Evolutionary conservation across 2,797 vertebrate genomes (phyloP).

Genomic region (Notolabrus celidotus): DNA sequence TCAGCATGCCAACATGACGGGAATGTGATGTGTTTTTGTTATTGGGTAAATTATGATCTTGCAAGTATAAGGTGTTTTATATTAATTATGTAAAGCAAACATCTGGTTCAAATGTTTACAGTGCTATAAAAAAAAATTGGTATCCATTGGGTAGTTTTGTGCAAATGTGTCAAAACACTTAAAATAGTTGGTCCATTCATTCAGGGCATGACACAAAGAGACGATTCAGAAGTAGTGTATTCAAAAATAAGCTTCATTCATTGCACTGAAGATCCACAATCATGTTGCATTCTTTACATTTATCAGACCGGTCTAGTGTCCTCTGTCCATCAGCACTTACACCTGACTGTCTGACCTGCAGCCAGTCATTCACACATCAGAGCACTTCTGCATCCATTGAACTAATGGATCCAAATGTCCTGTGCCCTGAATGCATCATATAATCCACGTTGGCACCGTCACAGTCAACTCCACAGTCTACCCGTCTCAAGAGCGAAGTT

Average conservation of each 20-base stretch:
- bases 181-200: conserved; percentile 6
- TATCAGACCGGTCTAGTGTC: too few relatives aligned
- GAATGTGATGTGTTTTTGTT: too few relatives aligned
- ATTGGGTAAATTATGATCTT: too few relatives aligned
- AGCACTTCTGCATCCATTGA: conserved; percentile 10
- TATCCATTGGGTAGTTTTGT: not conserved
- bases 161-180: not conserved
- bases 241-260: conserved; percentile 23
- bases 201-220: conserved; percentile 13
- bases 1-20: too few relatives aligned
- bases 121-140: not conserved
- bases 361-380: conserved; percentile 12
- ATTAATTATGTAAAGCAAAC: too few relatives aligned
- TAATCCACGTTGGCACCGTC: conserved; percentile 10
- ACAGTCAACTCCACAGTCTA: conserved; percentile 4
- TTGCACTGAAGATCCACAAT: conserved; percentile 16
- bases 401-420: conserved; percentile 2
- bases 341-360: conserved; percentile 35
- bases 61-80: too few relatives aligned
- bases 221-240: conserved; percentile 23
- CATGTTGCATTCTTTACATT: not conserved
- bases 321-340: conserved; percentile 10
- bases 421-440: conserved; percentile 2
- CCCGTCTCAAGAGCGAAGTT: conserved; percentile 19
- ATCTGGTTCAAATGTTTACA: too few relatives aligned